phyloP scores from a whole-genome alignment of 2,113 vertebrate genomes.

The Pteropus alecto region DNA sequence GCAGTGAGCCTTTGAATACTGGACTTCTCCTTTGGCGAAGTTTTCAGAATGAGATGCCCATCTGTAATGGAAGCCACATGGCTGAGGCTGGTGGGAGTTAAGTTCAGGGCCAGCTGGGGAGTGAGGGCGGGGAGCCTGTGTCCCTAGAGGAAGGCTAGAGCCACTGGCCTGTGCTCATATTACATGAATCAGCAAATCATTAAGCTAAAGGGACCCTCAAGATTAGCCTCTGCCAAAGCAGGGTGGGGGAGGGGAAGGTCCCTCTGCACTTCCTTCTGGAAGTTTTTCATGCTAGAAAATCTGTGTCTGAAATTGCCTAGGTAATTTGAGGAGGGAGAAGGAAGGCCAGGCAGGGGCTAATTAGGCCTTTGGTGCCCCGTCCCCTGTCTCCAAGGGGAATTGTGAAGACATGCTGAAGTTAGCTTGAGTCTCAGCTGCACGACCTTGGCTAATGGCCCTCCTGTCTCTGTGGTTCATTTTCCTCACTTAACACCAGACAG shows the following conservation, averaged over 20 bases:
- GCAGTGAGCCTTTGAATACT: background rate
- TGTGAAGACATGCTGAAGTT: background rate
- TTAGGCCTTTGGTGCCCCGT: background rate
- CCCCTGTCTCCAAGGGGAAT: background rate
- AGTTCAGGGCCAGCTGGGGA: background rate
- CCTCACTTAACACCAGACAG: background rate
- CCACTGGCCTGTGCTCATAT: background rate
- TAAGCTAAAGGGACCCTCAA: background rate
- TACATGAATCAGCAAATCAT: background rate
- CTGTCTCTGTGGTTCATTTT: background rate
- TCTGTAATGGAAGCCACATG: background rate
- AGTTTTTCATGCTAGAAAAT: background rate
- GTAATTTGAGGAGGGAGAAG: background rate
- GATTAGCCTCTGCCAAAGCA: background rate
- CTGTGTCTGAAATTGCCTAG: background rate
- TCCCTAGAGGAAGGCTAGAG: background rate
- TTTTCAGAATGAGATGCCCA: background rate
- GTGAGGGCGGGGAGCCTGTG: background rate
- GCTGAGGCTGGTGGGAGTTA: too few species aligned
- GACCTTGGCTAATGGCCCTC: accelerated
- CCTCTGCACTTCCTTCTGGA: background rate
- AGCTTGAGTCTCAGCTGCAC: background rate
- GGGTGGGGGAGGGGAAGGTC: background rate
- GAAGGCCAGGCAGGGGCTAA: background rate
- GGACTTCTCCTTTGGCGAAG: background rate